These are phyloP conservation scores for Acromyrmex echinatior DNA, from an alignment of 1,140 invertebrate species.

Conservation along the genomic window DNA sequence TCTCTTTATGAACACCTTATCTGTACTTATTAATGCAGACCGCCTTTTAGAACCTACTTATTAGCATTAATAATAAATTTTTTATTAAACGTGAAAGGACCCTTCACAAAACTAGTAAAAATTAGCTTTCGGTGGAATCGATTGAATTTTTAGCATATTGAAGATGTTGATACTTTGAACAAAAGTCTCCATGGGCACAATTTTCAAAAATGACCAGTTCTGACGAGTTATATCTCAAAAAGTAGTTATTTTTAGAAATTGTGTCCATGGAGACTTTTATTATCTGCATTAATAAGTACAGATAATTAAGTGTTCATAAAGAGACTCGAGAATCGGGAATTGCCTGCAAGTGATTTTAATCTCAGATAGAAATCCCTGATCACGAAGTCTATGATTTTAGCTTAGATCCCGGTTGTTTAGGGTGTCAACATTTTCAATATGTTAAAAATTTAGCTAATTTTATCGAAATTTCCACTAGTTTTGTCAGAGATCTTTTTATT, in stretches of 20 bases:
- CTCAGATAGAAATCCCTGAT: neutral
- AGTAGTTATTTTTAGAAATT: no score
- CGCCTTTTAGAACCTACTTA: neutral
- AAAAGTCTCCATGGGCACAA: no score
- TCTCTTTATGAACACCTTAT: conserved; percentile 8
- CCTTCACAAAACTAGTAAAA: no score
- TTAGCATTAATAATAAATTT: conserved; percentile 1
- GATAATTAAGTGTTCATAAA: conserved; percentile 20
- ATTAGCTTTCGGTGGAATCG: no score
- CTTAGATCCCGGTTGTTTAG: neutral
- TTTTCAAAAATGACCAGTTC: neutral
- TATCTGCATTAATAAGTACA: neutral
- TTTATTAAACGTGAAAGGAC: neutral
- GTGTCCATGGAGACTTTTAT: no score
- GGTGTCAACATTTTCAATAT: no score
- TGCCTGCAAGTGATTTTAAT: conserved; percentile 26
- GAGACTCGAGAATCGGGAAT: neutral
- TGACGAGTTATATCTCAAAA: no score
- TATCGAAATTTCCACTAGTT: no score
- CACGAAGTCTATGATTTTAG: conserved; percentile 13
- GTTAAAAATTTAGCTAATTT: no score
- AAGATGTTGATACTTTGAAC: no score
- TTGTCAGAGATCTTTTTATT: no score
- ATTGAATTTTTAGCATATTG: no score
- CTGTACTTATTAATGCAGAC: neutral